A percentile compares a stretch with the other conserved stretches of the same genome.
Conservation (phyloP, 2,888 invertebrate species). For the Belgica antarctica region DNA sequence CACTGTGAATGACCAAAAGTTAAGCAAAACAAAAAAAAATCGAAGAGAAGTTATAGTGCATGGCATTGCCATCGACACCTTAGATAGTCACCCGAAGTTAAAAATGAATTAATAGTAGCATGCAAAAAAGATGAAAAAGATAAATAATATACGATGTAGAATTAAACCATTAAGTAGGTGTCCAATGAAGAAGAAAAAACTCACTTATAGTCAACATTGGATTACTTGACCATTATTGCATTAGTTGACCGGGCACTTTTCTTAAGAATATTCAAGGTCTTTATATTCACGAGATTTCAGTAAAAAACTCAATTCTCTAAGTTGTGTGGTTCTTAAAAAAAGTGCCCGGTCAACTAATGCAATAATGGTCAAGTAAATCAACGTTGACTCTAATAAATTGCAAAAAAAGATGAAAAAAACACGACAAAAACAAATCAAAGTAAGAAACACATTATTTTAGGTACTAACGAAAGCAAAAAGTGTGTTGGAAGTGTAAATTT, state of each 20-base stretch:
- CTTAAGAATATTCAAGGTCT: no score
- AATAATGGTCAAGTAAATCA: no score
- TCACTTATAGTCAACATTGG: no score
- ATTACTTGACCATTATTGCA: no score
- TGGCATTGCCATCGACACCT: slow-evolving; percentile 2
- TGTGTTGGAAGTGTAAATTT: neutral
- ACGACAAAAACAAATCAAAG: slow-evolving; percentile 5
- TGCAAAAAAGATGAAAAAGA: slow-evolving; percentile 1
- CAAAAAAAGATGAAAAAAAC: slow-evolving; percentile 3
- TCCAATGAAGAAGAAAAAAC: slow-evolving; percentile 16
- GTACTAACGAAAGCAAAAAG: neutral
- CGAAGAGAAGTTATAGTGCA: neutral
- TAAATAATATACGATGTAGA: slow-evolving; percentile 1
- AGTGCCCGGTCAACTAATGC: no score
- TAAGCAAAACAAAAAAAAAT: no score
- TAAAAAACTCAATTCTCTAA: no score
- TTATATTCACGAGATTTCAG: no score
- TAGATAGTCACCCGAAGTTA: slow-evolving; percentile 18
- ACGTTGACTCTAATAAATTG: no score
- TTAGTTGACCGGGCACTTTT: no score
- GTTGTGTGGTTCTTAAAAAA: no score
- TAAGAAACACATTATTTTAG: neutral
- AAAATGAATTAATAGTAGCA: slow-evolving; percentile 2
- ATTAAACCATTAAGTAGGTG: slow-evolving; percentile 16
- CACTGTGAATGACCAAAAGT: slow-evolving; percentile 20